Base-by-base conservation (phyloP, 2,888 invertebrate genomes). In the Dimorphilus gyrociliatus region DNA sequence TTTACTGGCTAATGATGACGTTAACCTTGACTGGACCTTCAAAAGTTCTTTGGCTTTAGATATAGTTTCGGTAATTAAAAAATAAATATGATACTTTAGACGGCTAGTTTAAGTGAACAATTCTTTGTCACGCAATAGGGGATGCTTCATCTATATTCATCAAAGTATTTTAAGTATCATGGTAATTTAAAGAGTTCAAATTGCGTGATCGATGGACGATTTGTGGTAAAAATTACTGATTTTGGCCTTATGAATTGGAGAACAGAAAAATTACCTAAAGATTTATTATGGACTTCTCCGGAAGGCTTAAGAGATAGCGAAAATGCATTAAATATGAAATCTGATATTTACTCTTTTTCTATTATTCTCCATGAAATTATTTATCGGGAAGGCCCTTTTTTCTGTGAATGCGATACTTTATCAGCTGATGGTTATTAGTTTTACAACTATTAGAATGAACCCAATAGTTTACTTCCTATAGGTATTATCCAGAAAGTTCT, bases 301-400 rank as follows among this genome's bases (percentile, higher is more conserved):
- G 84, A 84, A 60, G 61, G 81, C 35, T 48, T 82, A 24, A 72
- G 1, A 76, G 16, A 30, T 13, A 12, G 16, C 2, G 19, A 25
- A 13, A n/a, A 23, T 14, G 14, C 8, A 5, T 37, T 34, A 4
- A 34, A 31, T 16, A 28, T 30, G 13, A 32, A 34, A 24, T 38
- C 34, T 8, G 45, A 45, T 28, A 80, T 84, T 17, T 84, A 81
- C 61, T 80, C 81, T 42, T 82, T 82, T 51, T 79, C 76, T 1
- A 76, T 84, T 30, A 81, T 84, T 34, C 64, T 84, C 18, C 81
- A 82, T 50, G 84, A 84, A 65, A 81, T 85, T 30, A 76, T 81
- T 14, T 30, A 34, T 16, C 16, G 46, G 10, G 42, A 44, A 19
- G 46, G 46, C 1, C 37, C 40, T 4, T 40, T 38, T 36, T 34